Base-by-base conservation (phyloP, 2,113 vertebrate genomes). In the Hystrix cristata region DNA sequence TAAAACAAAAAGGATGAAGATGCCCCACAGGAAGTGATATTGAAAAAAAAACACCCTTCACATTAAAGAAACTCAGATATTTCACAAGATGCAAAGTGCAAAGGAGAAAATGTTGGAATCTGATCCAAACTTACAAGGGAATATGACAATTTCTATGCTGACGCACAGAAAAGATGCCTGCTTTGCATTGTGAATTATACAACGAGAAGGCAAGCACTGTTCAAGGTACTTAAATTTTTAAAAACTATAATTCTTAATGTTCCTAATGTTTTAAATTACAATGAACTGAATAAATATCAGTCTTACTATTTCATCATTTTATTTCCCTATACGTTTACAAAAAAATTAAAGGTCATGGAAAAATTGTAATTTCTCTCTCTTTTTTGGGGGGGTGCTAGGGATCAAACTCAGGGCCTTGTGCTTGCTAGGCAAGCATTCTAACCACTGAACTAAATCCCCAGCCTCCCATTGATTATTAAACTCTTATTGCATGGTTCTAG, bases 81-180 rank as follows among this genome's bases (percentile, higher is more conserved):
- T 95, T 85, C 72, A 72, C 46, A 92, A 90, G 84, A 60, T 79
- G 88, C 59, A 95, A 95, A 97, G 67, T 74, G 57, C 15, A 83
- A 82, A 91, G 48, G 81, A 93, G 72, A 82, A 93, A 89, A 90
- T 93, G 4, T 79, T 94, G 51, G 79, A 74, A 87, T 14, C 14
- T 92, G 74, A 95, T 67, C 18, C 69, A 79, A 57, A 74, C 71
- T 91, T 91, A 85, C 65, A 96, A 92, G 71, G 67, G 19, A 78
- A 3, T 86, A 64, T 86, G 82, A 95, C 86, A 93, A 72, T 90
- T 95, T 92, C 55, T 25, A 71, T 80, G 55, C 60, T 88, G 95
- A 82, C 27, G 4, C 27, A 60, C 64, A 92, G 72, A 82, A 94
- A 80, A 74, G 34, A 72, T 78, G 43, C 34, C 87, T 62, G 38